These are phyloP conservation scores for Ceyx cyanopectus DNA, from an alignment of 2,113 vertebrate genomes.

Conservation along the genomic window DNA sequence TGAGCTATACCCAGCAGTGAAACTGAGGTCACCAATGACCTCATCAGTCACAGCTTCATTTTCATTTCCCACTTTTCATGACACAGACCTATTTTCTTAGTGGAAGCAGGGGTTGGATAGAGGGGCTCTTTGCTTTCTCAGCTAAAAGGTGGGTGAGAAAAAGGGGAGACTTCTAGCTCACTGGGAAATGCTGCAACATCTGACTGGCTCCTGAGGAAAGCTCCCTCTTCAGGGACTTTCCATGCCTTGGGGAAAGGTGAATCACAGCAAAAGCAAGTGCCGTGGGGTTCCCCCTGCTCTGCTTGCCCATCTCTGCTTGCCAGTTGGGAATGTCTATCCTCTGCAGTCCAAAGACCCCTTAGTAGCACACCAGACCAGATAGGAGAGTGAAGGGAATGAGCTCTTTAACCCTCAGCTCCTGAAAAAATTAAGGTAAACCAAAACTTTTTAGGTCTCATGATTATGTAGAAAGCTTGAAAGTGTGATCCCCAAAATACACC, in stretches of 20 bases:
- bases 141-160: background rate
- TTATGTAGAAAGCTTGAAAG: constrained; percentile 31
- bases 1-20: background rate
- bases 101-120: background rate
- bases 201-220: background rate
- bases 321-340: background rate
- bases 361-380: background rate
- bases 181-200: background rate
- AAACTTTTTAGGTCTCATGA: constrained; percentile 17
- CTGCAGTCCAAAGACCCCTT: background rate
- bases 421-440: constrained; percentile 8
- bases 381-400: background rate
- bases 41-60: background rate
- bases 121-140: background rate
- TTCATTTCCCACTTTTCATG: background rate
- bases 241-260: background rate
- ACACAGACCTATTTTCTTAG: background rate
- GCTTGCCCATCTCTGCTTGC: background rate
- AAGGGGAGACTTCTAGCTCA: background rate
- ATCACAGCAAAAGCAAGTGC: background rate
- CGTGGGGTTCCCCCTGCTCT: background rate
- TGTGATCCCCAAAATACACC: background rate
- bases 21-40: background rate
- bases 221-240: background rate
- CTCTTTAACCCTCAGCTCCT: background rate